These are phyloP conservation scores for Saguinus imperator DNA, from an alignment of 2,113 vertebrate species.

Conservation along the genomic window DNA sequence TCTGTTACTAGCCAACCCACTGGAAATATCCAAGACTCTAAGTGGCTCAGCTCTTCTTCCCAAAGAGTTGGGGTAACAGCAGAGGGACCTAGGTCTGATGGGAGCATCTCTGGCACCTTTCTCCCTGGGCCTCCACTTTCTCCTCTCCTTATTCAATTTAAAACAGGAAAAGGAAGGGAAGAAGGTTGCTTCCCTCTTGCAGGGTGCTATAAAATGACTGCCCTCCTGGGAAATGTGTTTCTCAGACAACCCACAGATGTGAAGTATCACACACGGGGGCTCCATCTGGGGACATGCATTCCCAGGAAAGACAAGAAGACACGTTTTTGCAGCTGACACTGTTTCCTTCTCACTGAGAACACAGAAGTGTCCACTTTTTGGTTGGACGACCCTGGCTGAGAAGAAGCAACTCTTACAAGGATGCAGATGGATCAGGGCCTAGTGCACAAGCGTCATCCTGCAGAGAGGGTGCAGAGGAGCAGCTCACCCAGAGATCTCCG, in stretches of 20 bases:
- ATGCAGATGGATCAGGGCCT: fast-evolving
- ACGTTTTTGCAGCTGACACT: not conserved
- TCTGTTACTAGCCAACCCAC: not conserved
- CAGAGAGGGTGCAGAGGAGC: not conserved
- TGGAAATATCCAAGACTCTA: not conserved
- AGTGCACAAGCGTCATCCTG: not conserved
- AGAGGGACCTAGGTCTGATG: not conserved
- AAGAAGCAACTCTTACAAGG: not conserved
- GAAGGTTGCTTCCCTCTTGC: not conserved
- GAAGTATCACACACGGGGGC: not conserved
- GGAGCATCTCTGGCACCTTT: not conserved
- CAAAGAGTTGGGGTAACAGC: not conserved
- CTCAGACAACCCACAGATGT: fast-evolving
- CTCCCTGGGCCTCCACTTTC: not conserved
- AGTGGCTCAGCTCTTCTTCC: not conserved
- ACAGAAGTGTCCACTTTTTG: not conserved
- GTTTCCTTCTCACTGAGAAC: not conserved
- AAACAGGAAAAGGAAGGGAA: not conserved
- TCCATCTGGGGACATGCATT: not conserved
- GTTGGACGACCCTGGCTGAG: fast-evolving
- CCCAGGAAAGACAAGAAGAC: not conserved
- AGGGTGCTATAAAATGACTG: not conserved
- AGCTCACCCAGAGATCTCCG: conserved; percentile 38
- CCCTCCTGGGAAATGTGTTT: not conserved
- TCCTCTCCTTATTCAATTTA: not conserved